phyloP scores from a whole-genome alignment of 2,113 vertebrate genomes.

The Hymenochirus boettgeri region DNA sequence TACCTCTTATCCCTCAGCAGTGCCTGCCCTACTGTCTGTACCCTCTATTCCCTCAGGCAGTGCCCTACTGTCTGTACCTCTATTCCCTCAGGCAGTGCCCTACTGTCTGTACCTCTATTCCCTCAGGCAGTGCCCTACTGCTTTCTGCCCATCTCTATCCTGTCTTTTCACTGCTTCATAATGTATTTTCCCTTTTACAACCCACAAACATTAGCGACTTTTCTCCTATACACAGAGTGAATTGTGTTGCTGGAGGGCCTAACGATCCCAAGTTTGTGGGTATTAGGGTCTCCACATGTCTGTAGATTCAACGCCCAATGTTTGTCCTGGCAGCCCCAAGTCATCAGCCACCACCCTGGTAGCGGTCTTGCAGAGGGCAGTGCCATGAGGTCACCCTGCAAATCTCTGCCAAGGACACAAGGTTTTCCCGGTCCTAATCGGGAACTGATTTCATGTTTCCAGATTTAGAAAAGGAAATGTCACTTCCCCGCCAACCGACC shows the following conservation, averaged over 20 bases:
- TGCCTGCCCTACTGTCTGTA: too few species aligned
- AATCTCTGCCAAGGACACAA: neutral
- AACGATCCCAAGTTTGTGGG: neutral
- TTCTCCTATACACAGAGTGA: slow-evolving; percentile 9
- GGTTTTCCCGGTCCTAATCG: neutral
- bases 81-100: neutral
- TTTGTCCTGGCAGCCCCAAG: too few species aligned
- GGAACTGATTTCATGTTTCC: neutral
- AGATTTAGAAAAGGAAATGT: neutral
- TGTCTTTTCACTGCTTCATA: neutral
- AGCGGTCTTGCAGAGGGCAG: neutral
- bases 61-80: neutral
- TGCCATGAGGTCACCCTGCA: neutral
- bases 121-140: too few species aligned
- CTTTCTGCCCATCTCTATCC: neutral
- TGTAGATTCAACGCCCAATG: too few species aligned
- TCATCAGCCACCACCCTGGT: too few species aligned
- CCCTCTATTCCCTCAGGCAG: too few species aligned
- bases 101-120: too few species aligned
- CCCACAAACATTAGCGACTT: slow-evolving; percentile 33
- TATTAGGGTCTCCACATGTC: too few species aligned
- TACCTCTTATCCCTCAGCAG: too few species aligned
- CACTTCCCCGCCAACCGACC: neutral
- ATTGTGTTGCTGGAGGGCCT: neutral
- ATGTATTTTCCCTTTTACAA: slow-evolving; percentile 14